Base-by-base conservation (phyloP, 2,888 invertebrate species). In the Microchrysa polita region DNA sequence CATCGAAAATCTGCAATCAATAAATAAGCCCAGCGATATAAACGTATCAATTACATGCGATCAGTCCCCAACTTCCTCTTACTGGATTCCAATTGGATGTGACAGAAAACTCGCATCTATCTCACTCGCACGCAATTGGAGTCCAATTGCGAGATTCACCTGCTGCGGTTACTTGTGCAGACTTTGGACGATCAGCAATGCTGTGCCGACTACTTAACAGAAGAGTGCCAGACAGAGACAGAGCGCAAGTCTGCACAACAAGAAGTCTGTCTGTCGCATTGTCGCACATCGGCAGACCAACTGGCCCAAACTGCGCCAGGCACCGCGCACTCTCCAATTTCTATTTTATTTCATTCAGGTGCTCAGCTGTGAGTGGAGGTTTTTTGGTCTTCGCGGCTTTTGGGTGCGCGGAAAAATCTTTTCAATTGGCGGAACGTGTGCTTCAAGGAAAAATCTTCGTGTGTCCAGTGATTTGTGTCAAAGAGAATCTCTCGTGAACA, bases 311-410 rank as follows among this genome's bases (percentile, higher is more conserved):
- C 27, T 34, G 27, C n/a, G 7, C 27, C 40, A 40, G 53, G 20
- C 67, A 53, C 55, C 69, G 69, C 69, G 69, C 69, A 57, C 69
- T 69, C 67, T n/a, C 20, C 27, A 55, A 34, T 16, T 52, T 18
- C 23, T 27, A 71, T 59, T 48, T 73, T 75, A 73, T 73, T 73
- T 71, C 27, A 27, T 60, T 63, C 40, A 63, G 53, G 72, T 65
- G 75, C 72, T 75, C 75, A 74, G 72, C 75, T 74, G 75, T 72
- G 75, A 73, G 61, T 65, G 73, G 72, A 72, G 72, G 69, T 42
- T 55, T 57, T 27, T 59, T 22, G n/a, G n/a, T 48, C 7, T 23
- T 40, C 16, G n/a, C n/a, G 22, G 18, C 5, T 40, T n/a, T 61
- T 55, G 63, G 53, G 73, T 63, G 73, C 40, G 53, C 63, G 73